Base-by-base conservation (phyloP, 2,797 vertebrate species). In the Tauraco hartlaubi region DNA sequence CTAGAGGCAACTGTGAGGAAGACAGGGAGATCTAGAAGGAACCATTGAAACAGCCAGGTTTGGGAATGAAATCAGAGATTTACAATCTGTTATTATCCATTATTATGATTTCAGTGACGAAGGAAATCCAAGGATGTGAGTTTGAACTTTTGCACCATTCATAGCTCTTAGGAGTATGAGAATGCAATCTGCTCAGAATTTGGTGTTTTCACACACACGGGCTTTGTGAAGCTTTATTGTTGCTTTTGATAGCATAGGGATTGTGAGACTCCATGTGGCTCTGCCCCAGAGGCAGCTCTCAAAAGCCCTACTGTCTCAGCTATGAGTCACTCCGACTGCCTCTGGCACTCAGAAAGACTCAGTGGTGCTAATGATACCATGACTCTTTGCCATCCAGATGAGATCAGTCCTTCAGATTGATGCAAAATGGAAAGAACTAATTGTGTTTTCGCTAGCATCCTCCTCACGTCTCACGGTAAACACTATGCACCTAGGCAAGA, bases 231-330 rank as follows among this genome's bases (percentile, higher is more conserved):
- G 90, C 59, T 74, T 69, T 76, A 68, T 49, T 87, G 72, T 68
- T 66, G 73, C 43, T 75, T 90, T 85, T 72, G 55, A 58, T 69
- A 68, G 76, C 72, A 20, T 26, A 63, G 35, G 41, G 82, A 81
- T 5, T 76, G 66, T 62, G 73, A 95, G 75, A 21, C 61, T 92
- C 43, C 67, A 16, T 67, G 87, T 85, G 87, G 62, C 75, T 92
- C 64, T 92, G 62, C 76, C 86, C 78, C 72, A 89, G 64, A 75
- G 73, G 72, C 87, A 68, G 62, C 72, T 85, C 86, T 94, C 84
- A 94, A 85, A 96, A 94, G 89, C 73, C 56, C 58, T 74, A 39
- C 81, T 80, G 81, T 89, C 75, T 93, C 82, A 88, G 49, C 89
- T 94, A 11, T 78, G 78, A 90, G 69, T 94, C 76, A 94, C 39